Percentiles rank a stretch among this genome's conserved stretches.
These are phyloP conservation scores for Prunella strophiata DNA, from an alignment of 2,797 vertebrate genomes.

Conservation along the genomic window DNA sequence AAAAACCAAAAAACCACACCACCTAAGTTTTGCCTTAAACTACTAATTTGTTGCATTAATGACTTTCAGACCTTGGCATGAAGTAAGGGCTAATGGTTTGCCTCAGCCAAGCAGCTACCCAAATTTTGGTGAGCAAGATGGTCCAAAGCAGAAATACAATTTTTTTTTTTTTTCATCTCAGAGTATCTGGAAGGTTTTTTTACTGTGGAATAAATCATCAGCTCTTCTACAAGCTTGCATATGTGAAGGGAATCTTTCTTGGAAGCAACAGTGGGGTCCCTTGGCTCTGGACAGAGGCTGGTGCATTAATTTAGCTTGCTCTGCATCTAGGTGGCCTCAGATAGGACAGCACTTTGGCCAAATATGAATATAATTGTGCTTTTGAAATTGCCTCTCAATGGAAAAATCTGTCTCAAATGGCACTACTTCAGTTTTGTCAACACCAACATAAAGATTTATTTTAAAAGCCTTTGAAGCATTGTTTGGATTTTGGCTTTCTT, in stretches of 20 bases:
- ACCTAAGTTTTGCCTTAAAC: neutral
- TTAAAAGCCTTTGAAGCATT: conserved; percentile 56
- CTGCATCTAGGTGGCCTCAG: neutral
- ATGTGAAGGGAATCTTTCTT: neutral
- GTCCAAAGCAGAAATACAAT: neutral
- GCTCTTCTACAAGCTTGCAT: neutral
- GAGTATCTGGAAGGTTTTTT: neutral
- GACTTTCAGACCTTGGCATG: neutral
- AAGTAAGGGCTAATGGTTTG: accelerated
- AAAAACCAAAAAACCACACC: too few relatives aligned
- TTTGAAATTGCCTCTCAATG: neutral
- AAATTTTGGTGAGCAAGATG: neutral
- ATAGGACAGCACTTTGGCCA: neutral
- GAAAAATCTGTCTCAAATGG: conserved; percentile 26
- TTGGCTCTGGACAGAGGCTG: accelerated
- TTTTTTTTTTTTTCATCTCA: neutral
- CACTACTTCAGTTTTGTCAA: conserved; percentile 47
- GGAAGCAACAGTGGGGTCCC: neutral
- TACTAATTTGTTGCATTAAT: neutral
- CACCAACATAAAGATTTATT: conserved; percentile 62
- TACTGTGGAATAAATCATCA: neutral
- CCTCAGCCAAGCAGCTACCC: neutral
- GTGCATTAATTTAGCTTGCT: neutral
- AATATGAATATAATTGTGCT: conserved; percentile 4
- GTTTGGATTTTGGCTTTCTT: conserved; percentile 53